Base-by-base conservation (phyloP, 2,797 vertebrate genomes). In the Gallinago nigripennis region DNA sequence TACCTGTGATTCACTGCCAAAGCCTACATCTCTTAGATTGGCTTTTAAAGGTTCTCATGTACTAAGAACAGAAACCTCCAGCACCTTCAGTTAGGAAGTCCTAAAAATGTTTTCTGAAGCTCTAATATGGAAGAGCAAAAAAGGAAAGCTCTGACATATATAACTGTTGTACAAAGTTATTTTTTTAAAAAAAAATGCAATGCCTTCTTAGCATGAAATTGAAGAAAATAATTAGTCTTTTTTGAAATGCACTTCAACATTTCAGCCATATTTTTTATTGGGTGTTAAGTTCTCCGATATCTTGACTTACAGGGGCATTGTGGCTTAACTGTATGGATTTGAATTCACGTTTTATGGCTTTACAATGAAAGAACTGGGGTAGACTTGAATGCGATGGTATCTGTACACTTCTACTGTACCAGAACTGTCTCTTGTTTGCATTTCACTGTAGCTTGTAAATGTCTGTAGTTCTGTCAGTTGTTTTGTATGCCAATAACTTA, bases 341-440 rank as follows among this genome's bases (percentile, higher is more conserved):
- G 41, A 90, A 81, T 88, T 81, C 60, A 37, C 19, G n/a, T 63
- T 86, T 76, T 43, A 43, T 37, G 5, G 21, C 50, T 94, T 91
- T 57, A 46, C 85, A 91, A 39, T 76, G 2, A 56, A 83, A 92
- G 24, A 25, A 51, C 31, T 21, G 25, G 20, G 8, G 17, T 37
- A 12, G 51, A 37, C 53, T 65, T 79, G 39, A 83, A 60, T 76
- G 8, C 10, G 35, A 1, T 86, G 83, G 27, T 31, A 19, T 68
- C 39, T 43, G 5, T 46, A 31, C 4, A 1, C 57, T 90, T 72
- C 1, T 37, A 6, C 33, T 58, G 11, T 48, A 48, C 39, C 39
- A 63, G 39, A 82, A 16, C 63, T 51, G 28, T 30, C 35, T 72
- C 60, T 45, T 66, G 37, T 77, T 92, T 86, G n/a, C 39, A 16